Conservation (phyloP, 2,797 vertebrate genomes). For the Melanotaenia maccullochi region DNA sequence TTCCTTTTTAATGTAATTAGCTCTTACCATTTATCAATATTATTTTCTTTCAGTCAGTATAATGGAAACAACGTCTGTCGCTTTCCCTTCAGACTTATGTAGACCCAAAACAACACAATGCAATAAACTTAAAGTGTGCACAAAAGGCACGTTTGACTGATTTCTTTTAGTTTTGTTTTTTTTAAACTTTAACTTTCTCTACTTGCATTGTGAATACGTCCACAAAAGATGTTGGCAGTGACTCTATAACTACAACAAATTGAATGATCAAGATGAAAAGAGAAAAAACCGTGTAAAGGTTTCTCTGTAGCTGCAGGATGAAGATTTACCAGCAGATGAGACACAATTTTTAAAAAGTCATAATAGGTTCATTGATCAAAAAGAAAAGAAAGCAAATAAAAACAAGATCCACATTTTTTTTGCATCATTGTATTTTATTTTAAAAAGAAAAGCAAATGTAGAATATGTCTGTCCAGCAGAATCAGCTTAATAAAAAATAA, state of each 20-base stretch:
- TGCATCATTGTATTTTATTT: constrained; percentile 83
- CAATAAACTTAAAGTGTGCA: background rate
- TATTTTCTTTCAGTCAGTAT: background rate
- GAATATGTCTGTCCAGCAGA: constrained; percentile 94
- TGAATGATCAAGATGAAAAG: background rate
- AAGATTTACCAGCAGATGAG: constrained; percentile 48
- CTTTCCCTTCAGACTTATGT: too few relatives aligned
- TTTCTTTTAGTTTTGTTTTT: background rate
- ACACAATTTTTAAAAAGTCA: too few relatives aligned
- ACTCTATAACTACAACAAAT: background rate
- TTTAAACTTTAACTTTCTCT: background rate
- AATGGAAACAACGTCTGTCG: background rate
- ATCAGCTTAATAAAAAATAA: constrained; percentile 83
- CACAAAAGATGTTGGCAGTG: too few relatives aligned
- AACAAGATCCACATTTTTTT: constrained; percentile 79
- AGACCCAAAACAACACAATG: constrained; percentile 1
- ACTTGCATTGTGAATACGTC: background rate
- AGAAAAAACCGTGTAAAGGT: constrained; percentile 9
- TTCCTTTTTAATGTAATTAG: background rate
- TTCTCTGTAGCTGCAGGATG: background rate
- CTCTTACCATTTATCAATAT: background rate
- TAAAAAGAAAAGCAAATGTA: constrained; percentile 81
- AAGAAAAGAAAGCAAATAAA: constrained; percentile 66
- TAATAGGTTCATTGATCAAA: constrained; percentile 70
- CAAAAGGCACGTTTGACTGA: background rate